phyloP scores from a whole-genome alignment of 2,888 invertebrate genomes.

The Coelopa pilipes region DNA sequence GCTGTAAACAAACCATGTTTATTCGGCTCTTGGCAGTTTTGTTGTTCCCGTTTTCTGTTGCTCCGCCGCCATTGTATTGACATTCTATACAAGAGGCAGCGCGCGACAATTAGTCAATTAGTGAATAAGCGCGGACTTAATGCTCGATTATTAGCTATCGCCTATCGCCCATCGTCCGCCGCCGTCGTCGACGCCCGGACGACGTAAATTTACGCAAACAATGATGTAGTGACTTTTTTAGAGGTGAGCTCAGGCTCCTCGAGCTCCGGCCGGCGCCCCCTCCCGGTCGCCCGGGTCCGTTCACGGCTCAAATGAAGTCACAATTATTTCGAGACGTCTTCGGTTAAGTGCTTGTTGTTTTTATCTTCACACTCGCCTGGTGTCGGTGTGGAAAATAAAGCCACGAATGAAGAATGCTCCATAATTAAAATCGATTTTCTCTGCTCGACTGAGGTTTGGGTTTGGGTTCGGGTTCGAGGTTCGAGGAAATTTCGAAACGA shows the following conservation, averaged over 20 bases:
- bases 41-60: too few relatives aligned
- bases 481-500: too few relatives aligned
- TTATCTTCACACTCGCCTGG: background rate
- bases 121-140: slow-evolving; percentile 17
- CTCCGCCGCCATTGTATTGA: too few relatives aligned
- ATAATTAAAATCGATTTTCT: too few relatives aligned
- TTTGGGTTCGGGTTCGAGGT: too few relatives aligned
- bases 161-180: too few relatives aligned
- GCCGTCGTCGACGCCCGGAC: slow-evolving; percentile 36
- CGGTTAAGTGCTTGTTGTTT: slow-evolving; percentile 28
- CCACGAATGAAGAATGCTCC: too few relatives aligned
- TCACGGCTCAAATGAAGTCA: slow-evolving; percentile 37
- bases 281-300: too few relatives aligned
- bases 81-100: background rate
- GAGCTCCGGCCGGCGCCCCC: too few relatives aligned
- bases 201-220: slow-evolving; percentile 34
- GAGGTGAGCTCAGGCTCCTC: slow-evolving; percentile 35
- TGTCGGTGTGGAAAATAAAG: background rate
- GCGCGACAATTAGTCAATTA: slow-evolving; percentile 15
- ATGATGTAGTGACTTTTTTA: slow-evolving; percentile 50
- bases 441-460: too few relatives aligned
- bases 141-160: background rate
- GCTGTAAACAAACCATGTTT: too few relatives aligned
- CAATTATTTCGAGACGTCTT: slow-evolving; percentile 26
- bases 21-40: too few relatives aligned